A percentile compares a stretch with the other conserved stretches of the same genome.
These are phyloP conservation scores for Pseudomyrmex pallidus DNA, from an alignment of 1,140 invertebrate species.

Conservation along the genomic window DNA sequence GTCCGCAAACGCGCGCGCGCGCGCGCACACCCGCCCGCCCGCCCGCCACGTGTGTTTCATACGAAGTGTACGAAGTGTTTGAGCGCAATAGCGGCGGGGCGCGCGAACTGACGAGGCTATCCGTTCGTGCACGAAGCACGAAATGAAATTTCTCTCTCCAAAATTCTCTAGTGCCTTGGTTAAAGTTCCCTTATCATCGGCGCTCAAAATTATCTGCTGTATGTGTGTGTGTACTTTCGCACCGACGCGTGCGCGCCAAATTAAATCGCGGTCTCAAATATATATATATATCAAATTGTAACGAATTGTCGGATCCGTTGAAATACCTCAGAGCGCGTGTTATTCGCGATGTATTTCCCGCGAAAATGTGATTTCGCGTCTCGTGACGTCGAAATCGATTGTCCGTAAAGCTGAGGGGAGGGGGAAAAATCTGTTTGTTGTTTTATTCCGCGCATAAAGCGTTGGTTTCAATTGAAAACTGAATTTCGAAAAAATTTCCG, in stretches of 20 bases:
- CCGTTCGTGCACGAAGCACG: background rate
- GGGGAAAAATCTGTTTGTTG: background rate
- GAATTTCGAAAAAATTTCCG: background rate
- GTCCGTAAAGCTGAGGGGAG: background rate
- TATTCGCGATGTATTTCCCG: background rate
- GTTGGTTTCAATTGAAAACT: background rate
- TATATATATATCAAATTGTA: too few species aligned
- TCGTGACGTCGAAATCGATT: background rate
- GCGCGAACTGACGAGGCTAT: background rate
- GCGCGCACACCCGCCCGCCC: too few species aligned
- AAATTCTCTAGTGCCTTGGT: background rate
- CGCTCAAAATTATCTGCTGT: too few species aligned
- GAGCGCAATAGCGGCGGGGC: background rate
- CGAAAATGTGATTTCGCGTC: background rate
- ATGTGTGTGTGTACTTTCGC: background rate
- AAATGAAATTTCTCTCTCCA: conserved; percentile 25
- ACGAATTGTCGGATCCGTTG: background rate
- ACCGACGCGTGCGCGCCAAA: background rate
- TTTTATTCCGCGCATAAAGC: background rate
- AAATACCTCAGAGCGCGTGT: conserved; percentile 35
- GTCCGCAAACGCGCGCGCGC: too few species aligned
- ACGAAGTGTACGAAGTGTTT: background rate
- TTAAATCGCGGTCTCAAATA: background rate
- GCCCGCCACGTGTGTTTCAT: background rate
- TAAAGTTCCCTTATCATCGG: conserved; percentile 5